Evolutionary conservation across 1,140 invertebrate genomes (phyloP).

Genomic region (Drosophila pseudoananassae): DNA sequence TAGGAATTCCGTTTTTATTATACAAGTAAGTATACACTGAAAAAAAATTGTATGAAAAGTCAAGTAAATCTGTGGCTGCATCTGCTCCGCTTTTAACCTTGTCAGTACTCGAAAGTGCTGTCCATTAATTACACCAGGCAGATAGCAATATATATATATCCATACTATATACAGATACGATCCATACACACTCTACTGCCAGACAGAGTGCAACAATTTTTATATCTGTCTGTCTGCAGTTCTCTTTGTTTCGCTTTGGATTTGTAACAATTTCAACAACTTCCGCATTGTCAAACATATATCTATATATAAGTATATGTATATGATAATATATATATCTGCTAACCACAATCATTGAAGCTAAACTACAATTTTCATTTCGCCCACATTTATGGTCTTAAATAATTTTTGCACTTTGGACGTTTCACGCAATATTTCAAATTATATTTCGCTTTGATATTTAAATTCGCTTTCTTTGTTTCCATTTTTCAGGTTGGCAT

Average conservation of each 20-base stretch:
- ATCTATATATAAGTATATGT: conserved; percentile 11
- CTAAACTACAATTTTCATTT: conserved; percentile 27
- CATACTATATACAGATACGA: conserved; percentile 38
- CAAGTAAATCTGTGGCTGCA: conserved; percentile 27
- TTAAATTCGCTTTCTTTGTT: conserved; percentile 27
- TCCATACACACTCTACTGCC: conserved; percentile 40
- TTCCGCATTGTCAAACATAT: conserved; percentile 80
- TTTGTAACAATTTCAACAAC: conserved; percentile 78
- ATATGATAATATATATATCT: conserved; percentile 13
- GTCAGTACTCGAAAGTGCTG: conserved; percentile 59
- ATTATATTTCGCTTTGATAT: conserved; percentile 39
- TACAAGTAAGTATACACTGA: conserved; percentile 60
- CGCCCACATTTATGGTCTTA: conserved; percentile 18
- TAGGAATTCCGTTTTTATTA: conserved; percentile 6
- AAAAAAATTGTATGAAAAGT: conserved; percentile 2
- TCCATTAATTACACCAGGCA: conserved; percentile 68
- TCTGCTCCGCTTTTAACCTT: conserved; percentile 41
- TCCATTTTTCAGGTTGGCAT: conserved; percentile 46
- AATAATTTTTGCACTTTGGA: conserved; percentile 14
- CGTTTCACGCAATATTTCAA: conserved; percentile 12
- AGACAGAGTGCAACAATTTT: conserved; percentile 41
- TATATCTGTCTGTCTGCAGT: conserved; percentile 64
- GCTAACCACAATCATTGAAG: conserved; percentile 63
- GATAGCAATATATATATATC: conserved; percentile 38
- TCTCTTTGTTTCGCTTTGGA: conserved; percentile 76